Evolutionary conservation across 2,113 vertebrate species (phyloP).

Genomic region (Marmota monax): DNA sequence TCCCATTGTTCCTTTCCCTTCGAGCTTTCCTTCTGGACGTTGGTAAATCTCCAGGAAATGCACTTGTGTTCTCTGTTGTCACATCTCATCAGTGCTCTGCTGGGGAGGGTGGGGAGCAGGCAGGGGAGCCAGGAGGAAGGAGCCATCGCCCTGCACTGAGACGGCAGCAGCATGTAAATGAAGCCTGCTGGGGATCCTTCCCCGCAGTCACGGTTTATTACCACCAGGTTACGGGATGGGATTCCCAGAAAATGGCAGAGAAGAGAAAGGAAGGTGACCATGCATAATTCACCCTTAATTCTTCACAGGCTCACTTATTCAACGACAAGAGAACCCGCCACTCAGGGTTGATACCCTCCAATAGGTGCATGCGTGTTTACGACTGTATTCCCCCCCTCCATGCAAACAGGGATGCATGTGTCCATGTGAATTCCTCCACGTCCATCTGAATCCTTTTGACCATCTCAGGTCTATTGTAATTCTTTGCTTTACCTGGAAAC

Average conservation of each 20-base stretch:
- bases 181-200: slow-evolving; percentile 86
- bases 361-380: not conserved
- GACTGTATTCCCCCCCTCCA: too few relatives aligned
- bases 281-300: slow-evolving; percentile 74
- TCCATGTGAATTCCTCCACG: not conserved
- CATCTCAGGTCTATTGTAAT: not conserved
- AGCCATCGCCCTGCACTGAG: slow-evolving; percentile 86
- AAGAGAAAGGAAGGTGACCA: slow-evolving; percentile 53
- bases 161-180: slow-evolving; percentile 87
- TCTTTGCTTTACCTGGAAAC: not conserved
- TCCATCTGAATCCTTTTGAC: not conserved
- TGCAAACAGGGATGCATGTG: not conserved
- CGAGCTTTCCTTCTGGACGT: slow-evolving; percentile 85
- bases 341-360: not conserved
- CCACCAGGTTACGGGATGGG: slow-evolving; percentile 81
- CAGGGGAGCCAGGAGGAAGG: slow-evolving; percentile 62
- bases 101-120: slow-evolving; percentile 73
- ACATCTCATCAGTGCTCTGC: slow-evolving; percentile 90
- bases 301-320: slow-evolving; percentile 52
- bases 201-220: slow-evolving; percentile 90
- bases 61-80: slow-evolving; percentile 90
- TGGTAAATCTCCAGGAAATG: slow-evolving; percentile 89
- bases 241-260: slow-evolving; percentile 83
- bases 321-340: not conserved
- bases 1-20: slow-evolving; percentile 85